phyloP scores from a whole-genome alignment of 2,113 vertebrate species.

The Lophius piscatorius region DNA sequence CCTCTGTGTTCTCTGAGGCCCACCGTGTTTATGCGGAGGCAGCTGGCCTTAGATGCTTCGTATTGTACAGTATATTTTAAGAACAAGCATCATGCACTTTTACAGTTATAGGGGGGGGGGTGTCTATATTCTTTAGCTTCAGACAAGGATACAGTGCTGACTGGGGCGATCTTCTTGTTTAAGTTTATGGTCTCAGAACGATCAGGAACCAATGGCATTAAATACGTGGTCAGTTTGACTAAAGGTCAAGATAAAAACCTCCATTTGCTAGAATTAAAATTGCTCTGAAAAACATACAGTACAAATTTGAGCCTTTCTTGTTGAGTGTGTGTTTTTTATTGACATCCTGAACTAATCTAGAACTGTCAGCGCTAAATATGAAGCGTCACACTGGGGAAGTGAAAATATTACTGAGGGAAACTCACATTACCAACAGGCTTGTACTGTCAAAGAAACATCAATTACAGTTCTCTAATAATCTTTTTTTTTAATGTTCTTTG shows the following conservation, averaged over 20 bases:
- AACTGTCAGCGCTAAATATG: neutral
- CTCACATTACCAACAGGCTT: too few species aligned
- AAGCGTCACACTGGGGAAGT: slow-evolving; percentile 9
- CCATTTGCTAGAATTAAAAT: slow-evolving; percentile 1
- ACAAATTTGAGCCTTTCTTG: slow-evolving; percentile 8
- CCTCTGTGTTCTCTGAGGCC: slow-evolving; percentile 56
- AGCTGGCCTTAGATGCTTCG: slow-evolving; percentile 38
- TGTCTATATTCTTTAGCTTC: slow-evolving; percentile 35
- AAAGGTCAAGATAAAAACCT: neutral
- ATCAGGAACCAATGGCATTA: slow-evolving; percentile 9
- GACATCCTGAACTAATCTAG: slow-evolving; percentile 15
- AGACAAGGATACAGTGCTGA: slow-evolving; percentile 19
- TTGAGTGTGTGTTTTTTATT: slow-evolving; percentile 30
- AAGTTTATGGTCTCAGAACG: slow-evolving; percentile 4
- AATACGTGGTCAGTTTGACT: neutral
- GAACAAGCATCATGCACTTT: slow-evolving; percentile 46
- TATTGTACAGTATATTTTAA: slow-evolving; percentile 61
- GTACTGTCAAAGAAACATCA: too few species aligned
- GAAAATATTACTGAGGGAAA: too few species aligned
- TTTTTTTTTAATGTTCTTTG: too few species aligned
- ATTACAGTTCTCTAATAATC: too few species aligned
- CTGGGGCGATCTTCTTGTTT: slow-evolving; percentile 6
- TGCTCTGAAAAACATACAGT: neutral
- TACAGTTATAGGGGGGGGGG: slow-evolving; percentile 34
- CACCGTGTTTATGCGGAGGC: slow-evolving; percentile 58